These are phyloP conservation scores for Rambutsinella grinnellia DNA, from an alignment of 2,888 invertebrate species.

Conservation along the genomic window DNA sequence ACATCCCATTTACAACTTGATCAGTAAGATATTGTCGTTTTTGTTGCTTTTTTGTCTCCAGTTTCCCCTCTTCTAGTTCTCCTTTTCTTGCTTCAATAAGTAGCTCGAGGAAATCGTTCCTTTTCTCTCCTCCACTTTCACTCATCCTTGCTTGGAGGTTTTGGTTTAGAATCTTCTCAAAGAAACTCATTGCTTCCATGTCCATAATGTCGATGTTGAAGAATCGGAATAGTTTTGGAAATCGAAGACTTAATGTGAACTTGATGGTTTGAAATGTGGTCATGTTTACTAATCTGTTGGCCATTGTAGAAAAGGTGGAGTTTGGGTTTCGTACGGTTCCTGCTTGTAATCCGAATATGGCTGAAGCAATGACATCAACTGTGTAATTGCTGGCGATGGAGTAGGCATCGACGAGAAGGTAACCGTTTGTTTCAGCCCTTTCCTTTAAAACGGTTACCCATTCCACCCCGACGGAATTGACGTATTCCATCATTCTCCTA, in stretches of 20 bases:
- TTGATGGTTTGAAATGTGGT: slow-evolving; percentile 13
- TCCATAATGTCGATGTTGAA: slow-evolving; percentile 36
- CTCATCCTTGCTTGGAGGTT: slow-evolving; percentile 15
- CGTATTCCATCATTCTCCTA: slow-evolving; percentile 10
- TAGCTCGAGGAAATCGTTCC: slow-evolving; percentile 44
- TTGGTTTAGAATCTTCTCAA: slow-evolving; percentile 13
- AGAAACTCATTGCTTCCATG: slow-evolving; percentile 26
- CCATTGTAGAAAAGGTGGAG: slow-evolving; percentile 18
- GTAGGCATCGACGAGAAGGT: slow-evolving; percentile 4
- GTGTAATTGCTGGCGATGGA: slow-evolving; percentile 12
- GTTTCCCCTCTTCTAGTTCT: slow-evolving; percentile 2
- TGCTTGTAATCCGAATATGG: slow-evolving; percentile 22
- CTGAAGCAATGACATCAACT: slow-evolving; percentile 23
- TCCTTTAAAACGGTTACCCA: neutral
- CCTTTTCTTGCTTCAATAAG: slow-evolving; percentile 30
- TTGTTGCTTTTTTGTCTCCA: slow-evolving; percentile 1
- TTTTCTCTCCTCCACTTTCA: neutral
- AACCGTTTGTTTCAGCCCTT: neutral
- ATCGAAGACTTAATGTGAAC: slow-evolving; percentile 10
- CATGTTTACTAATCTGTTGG: slow-evolving; percentile 15
- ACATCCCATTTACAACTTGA: too few relatives aligned
- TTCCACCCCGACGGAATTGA: slow-evolving; percentile 1
- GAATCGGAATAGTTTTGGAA: slow-evolving; percentile 19
- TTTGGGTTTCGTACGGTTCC: slow-evolving; percentile 15
- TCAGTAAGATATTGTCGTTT: slow-evolving; percentile 33